Percentiles rank a stretch among this genome's conserved stretches.
phyloP scores from a whole-genome alignment of 2,113 vertebrate genomes.

The Girardinichthys multiradiatus region DNA sequence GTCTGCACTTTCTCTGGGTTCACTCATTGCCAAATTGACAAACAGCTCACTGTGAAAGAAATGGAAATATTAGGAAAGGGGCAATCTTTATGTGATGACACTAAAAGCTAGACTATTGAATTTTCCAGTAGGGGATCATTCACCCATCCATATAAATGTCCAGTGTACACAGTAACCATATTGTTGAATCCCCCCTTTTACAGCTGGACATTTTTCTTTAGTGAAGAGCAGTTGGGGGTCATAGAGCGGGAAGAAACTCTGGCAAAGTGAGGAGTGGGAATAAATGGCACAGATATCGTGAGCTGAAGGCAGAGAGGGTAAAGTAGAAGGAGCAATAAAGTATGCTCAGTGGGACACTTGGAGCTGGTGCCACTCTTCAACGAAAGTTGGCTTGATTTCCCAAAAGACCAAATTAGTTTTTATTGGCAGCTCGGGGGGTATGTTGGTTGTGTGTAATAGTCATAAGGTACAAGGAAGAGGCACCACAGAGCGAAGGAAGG shows the following conservation, averaged over 20 bases:
- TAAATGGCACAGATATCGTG: slow-evolving; percentile 30
- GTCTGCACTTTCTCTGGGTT: neutral
- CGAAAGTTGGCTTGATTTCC: slow-evolving; percentile 62
- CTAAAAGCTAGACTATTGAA: slow-evolving; percentile 53
- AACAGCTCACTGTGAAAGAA: slow-evolving; percentile 35
- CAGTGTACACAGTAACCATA: slow-evolving; percentile 36
- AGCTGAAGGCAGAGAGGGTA: slow-evolving; percentile 4
- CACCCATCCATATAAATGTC: slow-evolving; percentile 40
- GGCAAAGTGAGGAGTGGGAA: neutral
- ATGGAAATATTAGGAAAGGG: slow-evolving; percentile 39
- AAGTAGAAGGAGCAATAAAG: slow-evolving; percentile 19
- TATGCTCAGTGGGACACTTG: slow-evolving; percentile 56
- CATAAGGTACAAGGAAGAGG: slow-evolving; percentile 36
- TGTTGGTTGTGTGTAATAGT: slow-evolving; percentile 37
- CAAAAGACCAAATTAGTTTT: slow-evolving; percentile 66
- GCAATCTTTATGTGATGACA: slow-evolving; percentile 29
- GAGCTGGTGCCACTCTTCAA: slow-evolving; percentile 54
- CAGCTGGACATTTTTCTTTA: slow-evolving; percentile 48
- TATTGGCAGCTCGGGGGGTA: slow-evolving; percentile 53
- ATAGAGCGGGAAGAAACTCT: neutral
- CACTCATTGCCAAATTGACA: slow-evolving; percentile 30
- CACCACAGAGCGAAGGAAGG: slow-evolving; percentile 36
- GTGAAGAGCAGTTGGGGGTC: slow-evolving; percentile 38
- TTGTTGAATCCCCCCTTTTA: slow-evolving; percentile 21
- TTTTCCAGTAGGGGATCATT: slow-evolving; percentile 40